Evolutionary conservation across 1,140 invertebrate genomes (phyloP).

Genomic region (Phocides pigmalion): DNA sequence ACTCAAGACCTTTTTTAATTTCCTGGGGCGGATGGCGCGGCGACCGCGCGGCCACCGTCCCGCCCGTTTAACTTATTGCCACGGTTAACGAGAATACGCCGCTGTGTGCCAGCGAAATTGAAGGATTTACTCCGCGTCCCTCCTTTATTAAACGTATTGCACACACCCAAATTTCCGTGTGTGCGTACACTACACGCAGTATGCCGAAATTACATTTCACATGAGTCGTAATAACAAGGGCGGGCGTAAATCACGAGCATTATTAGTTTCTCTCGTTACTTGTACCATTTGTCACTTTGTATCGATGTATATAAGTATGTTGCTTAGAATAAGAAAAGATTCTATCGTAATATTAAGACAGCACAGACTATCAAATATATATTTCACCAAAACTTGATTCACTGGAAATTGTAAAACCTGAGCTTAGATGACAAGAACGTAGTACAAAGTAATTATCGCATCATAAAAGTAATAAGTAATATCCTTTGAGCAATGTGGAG

Average conservation of each 20-base stretch:
- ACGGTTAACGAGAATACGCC: conserved; percentile 82
- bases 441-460: conserved; percentile 13
- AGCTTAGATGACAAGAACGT: neutral
- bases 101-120: conserved; percentile 80
- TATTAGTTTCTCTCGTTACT: conserved; percentile 80
- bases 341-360: neutral
- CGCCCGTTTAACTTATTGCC: conserved; percentile 82
- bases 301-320: conserved; percentile 53
- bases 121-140: conserved; percentile 82
- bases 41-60: conserved; percentile 49
- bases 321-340: neutral
- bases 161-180: conserved; percentile 58
- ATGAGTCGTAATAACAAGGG: conserved; percentile 83
- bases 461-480: conserved; percentile 25
- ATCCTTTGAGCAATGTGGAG: conserved; percentile 26
- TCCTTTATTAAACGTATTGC: conserved; percentile 83
- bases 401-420: neutral
- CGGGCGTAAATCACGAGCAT: conserved; percentile 80
- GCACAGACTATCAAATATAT: no score
- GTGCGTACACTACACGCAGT: conserved; percentile 68
- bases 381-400: no score
- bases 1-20: conserved; percentile 77
- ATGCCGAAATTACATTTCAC: conserved; percentile 82
- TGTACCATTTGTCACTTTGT: conserved; percentile 74
- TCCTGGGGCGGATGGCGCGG: conserved; percentile 58